Conservation (phyloP, 2,888 invertebrate genomes). For the Acheta domesticus region DNA sequence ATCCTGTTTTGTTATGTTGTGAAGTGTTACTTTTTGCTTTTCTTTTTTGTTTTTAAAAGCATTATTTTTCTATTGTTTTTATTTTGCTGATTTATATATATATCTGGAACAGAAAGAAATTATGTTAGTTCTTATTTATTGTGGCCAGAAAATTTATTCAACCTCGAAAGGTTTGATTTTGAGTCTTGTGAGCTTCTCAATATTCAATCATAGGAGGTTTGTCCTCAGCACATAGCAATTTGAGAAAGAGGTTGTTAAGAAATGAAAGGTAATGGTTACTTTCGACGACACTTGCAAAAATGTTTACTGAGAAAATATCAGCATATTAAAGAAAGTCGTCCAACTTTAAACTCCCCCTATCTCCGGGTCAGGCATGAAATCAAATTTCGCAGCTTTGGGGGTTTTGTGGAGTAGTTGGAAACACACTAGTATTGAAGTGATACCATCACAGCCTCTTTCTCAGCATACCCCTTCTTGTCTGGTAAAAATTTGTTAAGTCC, state of each 20-base stretch:
- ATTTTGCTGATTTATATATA: not conserved
- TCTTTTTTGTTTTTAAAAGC: not conserved
- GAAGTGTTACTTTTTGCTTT: not conserved
- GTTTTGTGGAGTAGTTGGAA: conserved; percentile 27
- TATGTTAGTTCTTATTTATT: not conserved
- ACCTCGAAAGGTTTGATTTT: conserved; percentile 35
- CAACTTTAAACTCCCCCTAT: conserved; percentile 28
- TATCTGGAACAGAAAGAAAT: not conserved
- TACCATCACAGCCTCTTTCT: conserved; percentile 31
- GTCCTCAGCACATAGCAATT: conserved; percentile 35
- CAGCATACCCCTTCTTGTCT: conserved; percentile 23
- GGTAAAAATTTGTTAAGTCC: not conserved
- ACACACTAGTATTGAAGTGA: conserved; percentile 21
- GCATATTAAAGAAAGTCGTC: conserved; percentile 20
- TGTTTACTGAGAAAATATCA: not conserved
- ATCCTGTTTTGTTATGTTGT: conserved; percentile 18
- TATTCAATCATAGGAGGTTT: conserved; percentile 34
- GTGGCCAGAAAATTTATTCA: not conserved
- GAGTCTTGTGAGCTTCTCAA: conserved; percentile 36
- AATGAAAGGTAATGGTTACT: conserved; percentile 21
- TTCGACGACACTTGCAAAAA: not conserved
- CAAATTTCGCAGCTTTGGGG: conserved; percentile 30
- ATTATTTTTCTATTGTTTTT: conserved; percentile 12
- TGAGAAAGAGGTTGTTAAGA: conserved; percentile 34
- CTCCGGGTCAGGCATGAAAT: conserved; percentile 35